These are phyloP conservation scores for Iphiclides podalirius DNA, from an alignment of 2,888 invertebrate species.

Conservation along the genomic window DNA sequence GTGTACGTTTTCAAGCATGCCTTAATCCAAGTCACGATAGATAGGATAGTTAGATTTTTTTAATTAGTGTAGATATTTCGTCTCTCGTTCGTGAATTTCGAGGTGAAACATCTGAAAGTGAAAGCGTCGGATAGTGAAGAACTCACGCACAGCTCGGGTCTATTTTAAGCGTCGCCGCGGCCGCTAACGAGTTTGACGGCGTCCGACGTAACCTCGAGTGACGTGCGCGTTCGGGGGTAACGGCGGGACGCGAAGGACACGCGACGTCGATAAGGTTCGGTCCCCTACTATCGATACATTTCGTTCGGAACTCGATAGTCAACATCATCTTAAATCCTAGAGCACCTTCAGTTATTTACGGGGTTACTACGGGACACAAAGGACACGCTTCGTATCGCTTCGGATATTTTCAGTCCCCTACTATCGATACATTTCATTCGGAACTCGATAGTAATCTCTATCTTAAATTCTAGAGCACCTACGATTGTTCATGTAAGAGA, in stretches of 20 bases:
- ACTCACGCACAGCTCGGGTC: conserved; percentile 2
- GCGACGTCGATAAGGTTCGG: conserved; percentile 23
- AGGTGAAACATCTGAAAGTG: too few species aligned
- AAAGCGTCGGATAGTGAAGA: too few species aligned
- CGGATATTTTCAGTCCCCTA: conserved; percentile 10
- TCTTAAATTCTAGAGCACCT: too few species aligned
- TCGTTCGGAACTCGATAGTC: neutral
- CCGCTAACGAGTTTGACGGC: conserved; percentile 17
- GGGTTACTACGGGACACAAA: conserved; percentile 22
- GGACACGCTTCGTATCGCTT: conserved; percentile 31
- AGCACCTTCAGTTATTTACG: too few species aligned
- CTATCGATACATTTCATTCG: neutral
- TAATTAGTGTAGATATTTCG: too few species aligned
- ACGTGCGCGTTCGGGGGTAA: conserved; percentile 32
- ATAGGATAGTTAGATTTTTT: too few species aligned
- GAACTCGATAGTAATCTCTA: neutral
- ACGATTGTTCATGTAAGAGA: too few species aligned
- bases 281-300: conserved; percentile 3
- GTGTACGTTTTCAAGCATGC: too few species aligned
- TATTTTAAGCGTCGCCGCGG: conserved; percentile 13
- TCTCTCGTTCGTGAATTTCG: too few species aligned
- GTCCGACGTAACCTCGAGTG: conserved; percentile 24
- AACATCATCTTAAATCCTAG: too few species aligned
- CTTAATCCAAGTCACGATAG: too few species aligned
- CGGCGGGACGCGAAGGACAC: conserved; percentile 26